A percentile compares a stretch with the other conserved stretches of the same genome.
These are phyloP conservation scores for Chaetura pelagica DNA, from an alignment of 2,113 vertebrate genomes.

Conservation along the genomic window DNA sequence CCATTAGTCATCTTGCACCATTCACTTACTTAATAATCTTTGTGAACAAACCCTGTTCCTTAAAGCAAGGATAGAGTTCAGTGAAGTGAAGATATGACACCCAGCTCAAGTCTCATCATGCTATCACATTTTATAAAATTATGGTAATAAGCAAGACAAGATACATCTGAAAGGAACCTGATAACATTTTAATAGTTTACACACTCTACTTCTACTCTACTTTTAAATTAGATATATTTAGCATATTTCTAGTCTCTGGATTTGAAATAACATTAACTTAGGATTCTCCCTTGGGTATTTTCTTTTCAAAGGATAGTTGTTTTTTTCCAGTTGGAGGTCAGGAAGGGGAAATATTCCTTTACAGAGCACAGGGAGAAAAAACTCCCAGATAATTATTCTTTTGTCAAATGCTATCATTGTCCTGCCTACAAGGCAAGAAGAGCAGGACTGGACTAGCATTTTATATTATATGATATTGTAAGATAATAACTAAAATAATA, in stretches of 20 bases:
- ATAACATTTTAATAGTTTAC: not conserved
- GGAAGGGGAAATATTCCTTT: not conserved
- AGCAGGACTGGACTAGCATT: not conserved
- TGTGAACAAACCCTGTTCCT: not conserved
- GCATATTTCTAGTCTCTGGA: not conserved
- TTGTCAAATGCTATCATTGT: not conserved
- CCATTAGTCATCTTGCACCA: not conserved
- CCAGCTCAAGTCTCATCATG: fast-evolving
- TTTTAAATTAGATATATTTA: not conserved
- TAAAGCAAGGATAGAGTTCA: not conserved
- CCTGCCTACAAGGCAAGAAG: not conserved
- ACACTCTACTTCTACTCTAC: not conserved
- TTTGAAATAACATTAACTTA: not conserved
- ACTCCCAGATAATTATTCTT: not conserved
- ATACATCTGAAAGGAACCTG: not conserved
- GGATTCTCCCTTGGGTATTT: not conserved
- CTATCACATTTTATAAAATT: not conserved
- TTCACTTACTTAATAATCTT: not conserved
- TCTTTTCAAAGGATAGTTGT: not conserved
- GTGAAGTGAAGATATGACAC: not conserved
- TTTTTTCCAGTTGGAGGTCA: not conserved
- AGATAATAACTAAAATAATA: constrained; percentile 1
- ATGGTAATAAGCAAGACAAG: not conserved
- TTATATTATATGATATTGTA: not conserved
- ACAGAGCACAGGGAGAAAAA: not conserved